phyloP scores from a whole-genome alignment of 2,888 invertebrate species.

The Pyrgus malvae region DNA sequence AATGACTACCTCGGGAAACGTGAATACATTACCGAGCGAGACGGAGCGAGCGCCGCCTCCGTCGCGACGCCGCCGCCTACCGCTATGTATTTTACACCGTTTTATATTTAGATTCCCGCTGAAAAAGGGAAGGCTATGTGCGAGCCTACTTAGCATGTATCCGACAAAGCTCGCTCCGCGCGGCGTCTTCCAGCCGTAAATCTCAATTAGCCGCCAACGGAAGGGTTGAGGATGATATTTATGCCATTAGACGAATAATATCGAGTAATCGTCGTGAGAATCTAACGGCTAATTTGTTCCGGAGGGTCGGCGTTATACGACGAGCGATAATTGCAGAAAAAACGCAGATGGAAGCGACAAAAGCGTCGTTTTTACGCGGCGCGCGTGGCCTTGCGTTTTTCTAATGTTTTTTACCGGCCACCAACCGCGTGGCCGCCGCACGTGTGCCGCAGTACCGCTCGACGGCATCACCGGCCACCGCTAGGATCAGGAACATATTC shows the following conservation, averaged over 20 bases:
- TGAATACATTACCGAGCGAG: slow-evolving; percentile 73
- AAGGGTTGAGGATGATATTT: slow-evolving; percentile 26
- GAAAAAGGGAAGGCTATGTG: slow-evolving; percentile 60
- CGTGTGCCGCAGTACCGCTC: background rate
- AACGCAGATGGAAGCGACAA: slow-evolving; percentile 42
- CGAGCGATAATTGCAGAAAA: slow-evolving; percentile 46
- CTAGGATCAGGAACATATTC: background rate
- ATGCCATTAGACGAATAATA: slow-evolving; percentile 17
- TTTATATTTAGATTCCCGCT: slow-evolving; percentile 67
- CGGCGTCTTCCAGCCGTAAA: slow-evolving; percentile 14
- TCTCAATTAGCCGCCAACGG: slow-evolving; percentile 18
- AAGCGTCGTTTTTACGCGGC: slow-evolving; percentile 55
- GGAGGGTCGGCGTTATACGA: slow-evolving; percentile 54
- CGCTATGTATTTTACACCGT: slow-evolving; percentile 60
- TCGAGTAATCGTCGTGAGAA: slow-evolving; percentile 45
- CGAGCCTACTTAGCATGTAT: slow-evolving; percentile 58
- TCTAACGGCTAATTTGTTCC: slow-evolving; percentile 57
- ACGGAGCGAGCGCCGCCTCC: slow-evolving; percentile 50
- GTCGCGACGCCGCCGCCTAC: slow-evolving; percentile 41
- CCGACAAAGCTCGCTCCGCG: slow-evolving; percentile 29
- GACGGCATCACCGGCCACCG: background rate
- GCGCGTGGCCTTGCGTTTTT: slow-evolving; percentile 50
- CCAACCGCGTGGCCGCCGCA: background rate
- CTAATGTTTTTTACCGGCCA: slow-evolving; percentile 32
- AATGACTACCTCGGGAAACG: slow-evolving; percentile 76